Evolutionary conservation across 2,113 vertebrate species (phyloP).

Genomic region (Myxocyprinus asiaticus): DNA sequence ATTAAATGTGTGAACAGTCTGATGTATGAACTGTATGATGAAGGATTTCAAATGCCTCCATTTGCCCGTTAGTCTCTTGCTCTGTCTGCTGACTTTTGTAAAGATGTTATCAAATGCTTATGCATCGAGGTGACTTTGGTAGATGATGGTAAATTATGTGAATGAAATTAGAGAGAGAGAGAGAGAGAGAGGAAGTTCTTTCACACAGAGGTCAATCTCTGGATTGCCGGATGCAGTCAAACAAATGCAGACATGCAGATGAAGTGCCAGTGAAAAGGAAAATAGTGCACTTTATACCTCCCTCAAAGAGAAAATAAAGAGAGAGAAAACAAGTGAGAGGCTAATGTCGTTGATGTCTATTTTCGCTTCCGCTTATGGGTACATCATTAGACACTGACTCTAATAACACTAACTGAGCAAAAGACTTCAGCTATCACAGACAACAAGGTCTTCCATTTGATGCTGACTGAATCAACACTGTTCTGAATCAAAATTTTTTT

Average conservation of each 20-base stretch:
- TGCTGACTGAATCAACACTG: background rate
- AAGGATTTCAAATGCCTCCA: conserved; percentile 35
- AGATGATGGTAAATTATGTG: conserved; percentile 23
- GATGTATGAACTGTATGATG: too few species aligned
- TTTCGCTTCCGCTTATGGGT: conserved; percentile 30
- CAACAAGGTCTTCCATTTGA: background rate
- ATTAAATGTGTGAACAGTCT: too few species aligned
- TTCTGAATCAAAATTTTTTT: too few species aligned
- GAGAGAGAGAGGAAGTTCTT: conserved; percentile 15
- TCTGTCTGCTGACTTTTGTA: conserved; percentile 33
- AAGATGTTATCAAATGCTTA: conserved; percentile 21
- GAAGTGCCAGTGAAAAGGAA: conserved; percentile 46
- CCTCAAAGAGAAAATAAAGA: conserved; percentile 14
- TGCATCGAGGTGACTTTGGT: background rate
- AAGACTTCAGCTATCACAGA: conserved; percentile 2
- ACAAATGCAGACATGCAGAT: conserved; percentile 48
- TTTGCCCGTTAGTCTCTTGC: conserved; percentile 39
- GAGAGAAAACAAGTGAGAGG: conserved; percentile 29
- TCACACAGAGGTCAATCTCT: conserved; percentile 49
- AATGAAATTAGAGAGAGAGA: conserved; percentile 30
- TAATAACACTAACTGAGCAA: conserved; percentile 6
- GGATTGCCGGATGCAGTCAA: conserved; percentile 48
- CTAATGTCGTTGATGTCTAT: conserved; percentile 39
- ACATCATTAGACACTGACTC: conserved; percentile 23
- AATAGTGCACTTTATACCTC: conserved; percentile 39